These are phyloP conservation scores for Cebidichthys violaceus DNA, from an alignment of 2,113 vertebrate genomes.

Conservation along the genomic window DNA sequence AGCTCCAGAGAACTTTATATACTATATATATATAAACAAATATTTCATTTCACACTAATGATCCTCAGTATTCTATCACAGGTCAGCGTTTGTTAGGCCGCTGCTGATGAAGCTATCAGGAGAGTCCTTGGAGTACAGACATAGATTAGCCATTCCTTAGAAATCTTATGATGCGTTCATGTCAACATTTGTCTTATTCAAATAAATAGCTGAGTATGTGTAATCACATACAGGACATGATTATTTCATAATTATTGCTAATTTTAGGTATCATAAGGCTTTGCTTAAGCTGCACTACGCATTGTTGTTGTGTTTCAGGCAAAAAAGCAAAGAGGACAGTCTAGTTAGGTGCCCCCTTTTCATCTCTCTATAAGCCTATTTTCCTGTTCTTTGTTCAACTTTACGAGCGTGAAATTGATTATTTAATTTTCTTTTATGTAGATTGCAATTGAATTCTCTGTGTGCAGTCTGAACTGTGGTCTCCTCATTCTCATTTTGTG, in stretches of 20 bases:
- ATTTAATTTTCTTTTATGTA: slow-evolving; percentile 42
- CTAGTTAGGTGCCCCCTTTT: neutral
- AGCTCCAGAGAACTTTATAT: neutral
- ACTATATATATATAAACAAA: neutral
- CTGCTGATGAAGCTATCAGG: slow-evolving; percentile 18
- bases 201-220: neutral
- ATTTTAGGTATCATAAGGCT: neutral
- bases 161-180: neutral
- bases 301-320: slow-evolving; percentile 1
- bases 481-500: slow-evolving; percentile 6
- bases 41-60: neutral
- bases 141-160: neutral
- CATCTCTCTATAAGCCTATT: neutral
- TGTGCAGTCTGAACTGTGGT: slow-evolving; percentile 6
- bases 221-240: neutral
- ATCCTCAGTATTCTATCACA: neutral
- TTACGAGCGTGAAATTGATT: slow-evolving; percentile 50
- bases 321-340: neutral
- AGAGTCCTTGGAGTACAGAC: neutral
- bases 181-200: neutral
- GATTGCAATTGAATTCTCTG: slow-evolving; percentile 40
- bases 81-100: neutral
- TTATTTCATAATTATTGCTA: neutral
- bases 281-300: neutral
- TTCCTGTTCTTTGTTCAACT: slow-evolving; percentile 31